phyloP scores from a whole-genome alignment of 2,797 vertebrate genomes.

The Mycteria americana region DNA sequence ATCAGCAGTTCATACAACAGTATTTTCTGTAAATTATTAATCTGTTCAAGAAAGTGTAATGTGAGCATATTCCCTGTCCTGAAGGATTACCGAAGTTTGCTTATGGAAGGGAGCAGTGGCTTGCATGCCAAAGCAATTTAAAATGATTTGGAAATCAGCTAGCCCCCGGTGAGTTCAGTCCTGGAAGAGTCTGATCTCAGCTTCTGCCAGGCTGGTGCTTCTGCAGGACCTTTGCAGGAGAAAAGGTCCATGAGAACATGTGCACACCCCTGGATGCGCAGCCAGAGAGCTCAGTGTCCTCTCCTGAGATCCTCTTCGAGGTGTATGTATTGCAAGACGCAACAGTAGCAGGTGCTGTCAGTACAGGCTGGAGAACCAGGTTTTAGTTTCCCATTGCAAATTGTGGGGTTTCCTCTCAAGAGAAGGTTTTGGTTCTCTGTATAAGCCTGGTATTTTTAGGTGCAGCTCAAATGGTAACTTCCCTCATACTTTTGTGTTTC shows the following conservation, averaged over 20 bases:
- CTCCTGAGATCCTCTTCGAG: rapidly evolving
- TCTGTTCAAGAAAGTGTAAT: not conserved
- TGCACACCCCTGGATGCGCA: rapidly evolving
- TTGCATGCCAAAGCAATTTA: not conserved
- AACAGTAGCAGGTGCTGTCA: not conserved
- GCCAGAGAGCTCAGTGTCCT: rapidly evolving
- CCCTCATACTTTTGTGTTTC: not conserved
- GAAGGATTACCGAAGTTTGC: not conserved
- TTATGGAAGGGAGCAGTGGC: not conserved
- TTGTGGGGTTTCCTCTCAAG: not conserved
- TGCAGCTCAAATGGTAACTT: not conserved
- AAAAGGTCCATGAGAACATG: too few species aligned
- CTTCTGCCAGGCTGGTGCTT: not conserved
- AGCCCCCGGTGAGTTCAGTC: rapidly evolving
- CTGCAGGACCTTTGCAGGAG: not conserved
- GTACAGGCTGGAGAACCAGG: not conserved
- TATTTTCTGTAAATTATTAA: not conserved
- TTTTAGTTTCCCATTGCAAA: not conserved
- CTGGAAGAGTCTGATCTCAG: not conserved
- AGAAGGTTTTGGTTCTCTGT: not conserved
- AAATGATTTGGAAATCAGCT: not conserved
- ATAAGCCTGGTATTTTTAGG: rapidly evolving
- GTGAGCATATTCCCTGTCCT: not conserved
- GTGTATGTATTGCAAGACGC: too few species aligned
- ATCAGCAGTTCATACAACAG: not conserved